Evolutionary conservation across 2,888 invertebrate genomes (phyloP), one percentile per base, ranked within the genome.

Genomic region (Cheilosia vulpina): DNA sequence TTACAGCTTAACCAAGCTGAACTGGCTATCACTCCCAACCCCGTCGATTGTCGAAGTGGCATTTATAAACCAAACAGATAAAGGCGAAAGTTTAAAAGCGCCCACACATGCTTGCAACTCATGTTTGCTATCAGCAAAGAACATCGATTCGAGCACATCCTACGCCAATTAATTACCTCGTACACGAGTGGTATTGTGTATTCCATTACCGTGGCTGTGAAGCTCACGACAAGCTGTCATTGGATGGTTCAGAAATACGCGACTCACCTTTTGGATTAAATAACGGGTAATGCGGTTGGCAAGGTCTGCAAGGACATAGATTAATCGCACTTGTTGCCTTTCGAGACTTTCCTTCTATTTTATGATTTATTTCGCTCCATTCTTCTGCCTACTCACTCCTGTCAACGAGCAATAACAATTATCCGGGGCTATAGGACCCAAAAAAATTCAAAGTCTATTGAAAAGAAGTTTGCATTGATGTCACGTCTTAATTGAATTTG

Each of bases 291-390:
- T 43, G 50, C 55, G 50, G 50, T 52, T 27, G 34, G 21, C 19
- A 19, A 19, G 11, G 9, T 7, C 9, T 69, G 21, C 19, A 58
- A 43, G 34, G 43, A 43, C 24, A 11, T 58, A 65, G 43, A 79
- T 65, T 65, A 71, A 63, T 78, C 63, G 65, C 38, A 55, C 45
- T 21, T 50, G 50, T 41, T 63, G 34, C n/a, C 17, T 31, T 11
- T 50, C 19, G 24, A 3, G n/a, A 24, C 2, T 38, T 24, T 43
- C 24, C 13, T n/a, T 47, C 15, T 38, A 77, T 53, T 77, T 60
- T 69, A 38, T 77, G 62, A 77, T 69, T 77, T 77, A 53, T 55
- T 62, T 58, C 9, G 13, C 21, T n/a, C 21, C 34, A 53, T 27
- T 62, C 53, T 45, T 15, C 17, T 7, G 13, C 31, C 17, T 13